These are phyloP conservation scores for Enteromius trimaculatus DNA, from an alignment of 2,797 vertebrate species.

Conservation along the genomic window DNA sequence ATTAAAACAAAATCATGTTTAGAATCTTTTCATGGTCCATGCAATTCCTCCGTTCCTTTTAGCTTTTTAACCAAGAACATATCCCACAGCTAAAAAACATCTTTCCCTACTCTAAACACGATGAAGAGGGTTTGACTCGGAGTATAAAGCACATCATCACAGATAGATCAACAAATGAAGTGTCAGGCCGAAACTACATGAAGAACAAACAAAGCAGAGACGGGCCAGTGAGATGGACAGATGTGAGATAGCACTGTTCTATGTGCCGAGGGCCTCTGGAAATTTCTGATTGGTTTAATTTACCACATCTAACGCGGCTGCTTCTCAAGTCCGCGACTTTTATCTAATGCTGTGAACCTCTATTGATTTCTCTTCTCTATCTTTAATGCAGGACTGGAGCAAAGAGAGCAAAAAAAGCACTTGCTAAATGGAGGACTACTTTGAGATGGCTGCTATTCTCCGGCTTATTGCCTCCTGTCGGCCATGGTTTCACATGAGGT, in stretches of 20 bases:
- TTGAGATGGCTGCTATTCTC: constrained; percentile 90
- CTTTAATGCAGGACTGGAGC: constrained; percentile 93
- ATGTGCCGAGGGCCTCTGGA: constrained; percentile 83
- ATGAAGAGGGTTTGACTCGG: constrained; percentile 46
- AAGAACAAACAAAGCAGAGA: constrained; percentile 68
- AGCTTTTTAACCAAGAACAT: constrained; percentile 40
- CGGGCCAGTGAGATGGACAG: constrained; percentile 79
- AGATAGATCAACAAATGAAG: constrained; percentile 46
- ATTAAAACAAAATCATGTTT: constrained; percentile 37
- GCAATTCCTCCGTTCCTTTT: constrained; percentile 33
- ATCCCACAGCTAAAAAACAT: constrained; percentile 46
- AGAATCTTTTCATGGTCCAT: constrained; percentile 31
- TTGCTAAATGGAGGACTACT: constrained; percentile 86
- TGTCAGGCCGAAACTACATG: constrained; percentile 52
- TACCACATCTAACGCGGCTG: constrained; percentile 86
- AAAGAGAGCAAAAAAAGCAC: constrained; percentile 87
- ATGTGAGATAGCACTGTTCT: constrained; percentile 85
- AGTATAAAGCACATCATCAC: constrained; percentile 30
- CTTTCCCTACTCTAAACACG: constrained; percentile 47
- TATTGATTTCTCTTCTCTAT: constrained; percentile 97
- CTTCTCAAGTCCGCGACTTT: constrained; percentile 75
- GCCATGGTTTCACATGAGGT: constrained; percentile 90
- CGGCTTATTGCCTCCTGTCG: constrained; percentile 93
- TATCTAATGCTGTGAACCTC: constrained; percentile 91
- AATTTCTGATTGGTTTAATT: constrained; percentile 98